Conservation (phyloP, 2,113 vertebrate genomes). For the Pteronura brasiliensis region DNA sequence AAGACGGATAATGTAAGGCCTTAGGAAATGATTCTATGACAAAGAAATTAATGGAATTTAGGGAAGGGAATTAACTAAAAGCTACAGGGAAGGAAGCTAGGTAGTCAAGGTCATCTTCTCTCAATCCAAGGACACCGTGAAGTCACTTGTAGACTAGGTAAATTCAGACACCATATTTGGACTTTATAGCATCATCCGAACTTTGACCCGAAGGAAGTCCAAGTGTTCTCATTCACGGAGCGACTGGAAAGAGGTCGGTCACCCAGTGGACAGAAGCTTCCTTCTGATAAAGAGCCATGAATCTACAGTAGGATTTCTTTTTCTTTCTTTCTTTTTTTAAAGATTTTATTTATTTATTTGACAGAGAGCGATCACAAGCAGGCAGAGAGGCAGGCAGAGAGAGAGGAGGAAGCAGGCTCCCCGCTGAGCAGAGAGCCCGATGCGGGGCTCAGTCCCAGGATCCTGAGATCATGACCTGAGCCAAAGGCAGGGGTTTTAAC, state of each 20-base stretch:
- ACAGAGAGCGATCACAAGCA: too few relatives aligned
- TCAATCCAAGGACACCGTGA: not conserved
- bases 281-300: not conserved
- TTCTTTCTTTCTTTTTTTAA: too few relatives aligned
- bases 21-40: not conserved
- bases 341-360: too few relatives aligned
- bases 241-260: not conserved
- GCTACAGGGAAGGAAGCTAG: not conserved
- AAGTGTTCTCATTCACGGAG: not conserved
- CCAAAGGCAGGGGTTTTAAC: too few relatives aligned
- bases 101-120: not conserved
- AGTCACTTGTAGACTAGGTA: not conserved
- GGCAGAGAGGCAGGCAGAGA: too few relatives aligned
- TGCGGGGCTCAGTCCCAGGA: too few relatives aligned
- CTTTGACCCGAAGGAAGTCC: not conserved
- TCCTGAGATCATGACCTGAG: too few relatives aligned
- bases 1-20: not conserved
- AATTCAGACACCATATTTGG: not conserved
- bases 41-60: not conserved
- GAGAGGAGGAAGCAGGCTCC: too few relatives aligned
- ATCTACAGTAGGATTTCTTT: not conserved
- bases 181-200: not conserved
- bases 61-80: slow-evolving; percentile 22
- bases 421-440: too few relatives aligned
- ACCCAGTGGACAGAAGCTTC: not conserved